These are phyloP conservation scores for Metopia argyrocephala DNA, from an alignment of 2,888 invertebrate species.

Conservation along the genomic window DNA sequence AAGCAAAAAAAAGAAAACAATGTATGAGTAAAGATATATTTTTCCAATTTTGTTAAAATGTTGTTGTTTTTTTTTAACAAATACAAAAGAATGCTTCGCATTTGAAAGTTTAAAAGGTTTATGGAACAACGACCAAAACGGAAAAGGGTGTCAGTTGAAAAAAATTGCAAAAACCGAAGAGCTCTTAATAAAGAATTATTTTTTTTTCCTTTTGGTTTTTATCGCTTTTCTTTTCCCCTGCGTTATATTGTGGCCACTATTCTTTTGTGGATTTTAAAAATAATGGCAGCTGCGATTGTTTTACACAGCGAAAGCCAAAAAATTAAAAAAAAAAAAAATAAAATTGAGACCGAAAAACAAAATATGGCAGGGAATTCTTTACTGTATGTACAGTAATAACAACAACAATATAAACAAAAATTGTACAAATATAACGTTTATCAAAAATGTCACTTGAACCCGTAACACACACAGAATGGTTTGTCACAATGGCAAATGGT, in stretches of 20 bases:
- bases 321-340: not conserved
- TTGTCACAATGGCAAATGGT: too few species aligned
- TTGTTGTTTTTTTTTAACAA: not conserved
- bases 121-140: conserved; percentile 33
- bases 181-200: conserved; percentile 21
- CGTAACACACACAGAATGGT: too few species aligned
- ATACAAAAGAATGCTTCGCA: not conserved
- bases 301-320: conserved; percentile 4
- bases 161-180: not conserved
- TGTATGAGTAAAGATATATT: not conserved
- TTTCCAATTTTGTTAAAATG: not conserved
- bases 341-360: not conserved
- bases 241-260: not conserved
- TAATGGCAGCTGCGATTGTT: conserved; percentile 22
- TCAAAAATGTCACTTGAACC: too few species aligned
- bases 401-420: too few species aligned
- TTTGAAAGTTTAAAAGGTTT: conserved; percentile 11
- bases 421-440: too few species aligned
- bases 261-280: not conserved
- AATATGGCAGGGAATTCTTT: not conserved
- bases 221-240: not conserved
- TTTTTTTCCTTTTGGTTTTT: conserved; percentile 1
- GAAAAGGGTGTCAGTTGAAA: conserved; percentile 15
- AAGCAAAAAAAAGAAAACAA: not conserved
- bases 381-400: too few species aligned